Base-by-base conservation (phyloP, 1,140 invertebrate genomes). In the Doryteuthis pealeii region DNA sequence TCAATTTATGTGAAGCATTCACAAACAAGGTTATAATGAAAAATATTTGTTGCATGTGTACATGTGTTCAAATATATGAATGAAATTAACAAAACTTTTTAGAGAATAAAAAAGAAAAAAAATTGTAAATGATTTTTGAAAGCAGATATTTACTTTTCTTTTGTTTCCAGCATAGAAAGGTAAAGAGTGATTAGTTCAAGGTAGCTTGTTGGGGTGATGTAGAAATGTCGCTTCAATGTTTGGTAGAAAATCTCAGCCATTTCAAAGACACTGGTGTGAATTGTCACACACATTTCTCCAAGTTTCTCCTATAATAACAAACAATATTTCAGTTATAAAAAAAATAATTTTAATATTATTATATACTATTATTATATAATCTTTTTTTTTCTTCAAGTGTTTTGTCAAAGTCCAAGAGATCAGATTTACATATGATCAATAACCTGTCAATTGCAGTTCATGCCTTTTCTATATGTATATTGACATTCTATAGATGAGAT, bases 141-240 rank as follows among this genome's bases (percentile, higher is more conserved):
- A 40, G 35, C 10, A 10, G 49, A 18, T 26, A 54, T 28, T 40
- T 35, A 76, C 73, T 75, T 70, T 85, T 84, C 82, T 84, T 87
- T 85, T 33, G 84, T 81, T 31, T 77, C 77, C 33, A 88, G 80
- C 81, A 87, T 86, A 62, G 78, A 82, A n/a, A 82, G 80, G 76
- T 94, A 96, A 0, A 94, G 89, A 82, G 93, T 93, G 3, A 96
- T 89, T 14, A 96, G 88, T 82, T 95, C 94, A 75, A 96, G 90
- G 84, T 95, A 96, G 82, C 93, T 95, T 79, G 93, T 95, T 0
- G 94, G 94, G 0, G 94, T 96, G 28, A 93, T 93, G 83, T 96
- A 96, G 85, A 94, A 95, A 82, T 92, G 90, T 0, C 94, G 86
- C 71, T 92, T 90, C 91, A 94, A 92, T 89, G 96, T 94, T 35